A percentile compares a stretch with the other conserved stretches of the same genome.
Evolutionary conservation across 1,140 invertebrate species (phyloP).

Genomic region (Carposina sasakii): DNA sequence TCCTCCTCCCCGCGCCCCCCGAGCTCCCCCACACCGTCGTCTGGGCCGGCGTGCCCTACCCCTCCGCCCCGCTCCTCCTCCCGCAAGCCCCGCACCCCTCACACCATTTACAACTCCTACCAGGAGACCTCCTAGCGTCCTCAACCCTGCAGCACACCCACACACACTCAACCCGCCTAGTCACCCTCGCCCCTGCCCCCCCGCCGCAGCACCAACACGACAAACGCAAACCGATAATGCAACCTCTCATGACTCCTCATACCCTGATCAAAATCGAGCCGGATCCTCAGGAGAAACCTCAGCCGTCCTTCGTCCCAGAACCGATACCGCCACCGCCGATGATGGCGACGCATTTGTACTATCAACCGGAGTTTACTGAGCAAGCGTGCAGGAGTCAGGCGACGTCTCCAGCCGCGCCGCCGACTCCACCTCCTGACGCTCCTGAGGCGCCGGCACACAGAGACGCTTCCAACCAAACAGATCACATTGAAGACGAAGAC

Average conservation of each 20-base stretch:
- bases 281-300: conserved; percentile 65
- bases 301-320: conserved; percentile 68
- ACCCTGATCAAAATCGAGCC: conserved; percentile 80
- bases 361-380: conserved; percentile 64
- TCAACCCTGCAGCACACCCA: conserved; percentile 74
- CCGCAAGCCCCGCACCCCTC: conserved; percentile 77
- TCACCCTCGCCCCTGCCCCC: conserved; percentile 72
- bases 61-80: conserved; percentile 75
- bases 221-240: conserved; percentile 74
- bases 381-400: conserved; percentile 73
- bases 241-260: conserved; percentile 74
- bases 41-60: conserved; percentile 78
- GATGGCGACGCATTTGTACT: conserved; percentile 71
- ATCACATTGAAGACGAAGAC: conserved; percentile 75
- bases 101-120: conserved; percentile 75
- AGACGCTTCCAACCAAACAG: conserved; percentile 87
- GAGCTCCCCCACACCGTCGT: conserved; percentile 85
- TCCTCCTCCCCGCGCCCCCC: conserved; percentile 81
- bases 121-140: conserved; percentile 70
- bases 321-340: conserved; percentile 74
- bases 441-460: conserved; percentile 75
- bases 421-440: conserved; percentile 76
- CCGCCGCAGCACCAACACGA: conserved; percentile 55
- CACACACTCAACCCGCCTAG: conserved; percentile 74
- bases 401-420: conserved; percentile 65